These are phyloP conservation scores for Australoheros facetus DNA, from an alignment of 2,797 vertebrate species.

Conservation along the genomic window DNA sequence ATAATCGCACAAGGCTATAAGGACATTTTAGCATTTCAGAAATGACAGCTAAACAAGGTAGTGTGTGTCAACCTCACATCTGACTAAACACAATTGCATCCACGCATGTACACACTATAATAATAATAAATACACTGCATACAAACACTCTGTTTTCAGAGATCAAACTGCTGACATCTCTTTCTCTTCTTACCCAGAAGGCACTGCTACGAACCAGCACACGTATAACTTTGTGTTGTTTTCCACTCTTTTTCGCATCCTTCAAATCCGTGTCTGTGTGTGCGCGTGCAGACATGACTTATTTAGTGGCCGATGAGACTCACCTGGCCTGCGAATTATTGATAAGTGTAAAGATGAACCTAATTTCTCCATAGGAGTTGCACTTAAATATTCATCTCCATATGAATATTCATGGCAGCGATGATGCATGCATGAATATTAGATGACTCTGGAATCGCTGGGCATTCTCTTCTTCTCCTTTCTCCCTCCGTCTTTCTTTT, in stretches of 20 bases:
- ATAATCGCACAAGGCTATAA: too few species aligned
- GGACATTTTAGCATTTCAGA: background rate
- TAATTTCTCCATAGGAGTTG: conserved; percentile 77
- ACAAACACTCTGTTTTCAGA: background rate
- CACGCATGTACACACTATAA: background rate
- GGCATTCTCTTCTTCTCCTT: conserved; percentile 47
- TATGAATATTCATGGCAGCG: conserved; percentile 77
- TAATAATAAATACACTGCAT: background rate
- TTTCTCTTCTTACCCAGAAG: conserved; percentile 39
- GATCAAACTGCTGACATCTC: conserved; percentile 19
- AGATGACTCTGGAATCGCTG: conserved; percentile 65
- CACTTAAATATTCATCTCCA: conserved; percentile 76
- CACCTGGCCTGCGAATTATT: conserved; percentile 76
- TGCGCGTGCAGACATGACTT: conserved; percentile 57
- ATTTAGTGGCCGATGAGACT: conserved; percentile 63
- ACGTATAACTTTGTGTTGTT: conserved; percentile 81
- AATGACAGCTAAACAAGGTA: too few species aligned
- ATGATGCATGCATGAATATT: conserved; percentile 77
- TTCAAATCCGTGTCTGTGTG: conserved; percentile 59
- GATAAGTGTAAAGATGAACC: conserved; percentile 78
- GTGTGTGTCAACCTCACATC: background rate
- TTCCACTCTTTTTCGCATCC: conserved; percentile 53
- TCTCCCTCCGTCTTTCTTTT: background rate
- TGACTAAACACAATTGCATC: background rate
- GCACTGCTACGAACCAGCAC: conserved; percentile 10